phyloP scores from a whole-genome alignment of 2,113 vertebrate genomes.

The Melanocharis versteri region DNA sequence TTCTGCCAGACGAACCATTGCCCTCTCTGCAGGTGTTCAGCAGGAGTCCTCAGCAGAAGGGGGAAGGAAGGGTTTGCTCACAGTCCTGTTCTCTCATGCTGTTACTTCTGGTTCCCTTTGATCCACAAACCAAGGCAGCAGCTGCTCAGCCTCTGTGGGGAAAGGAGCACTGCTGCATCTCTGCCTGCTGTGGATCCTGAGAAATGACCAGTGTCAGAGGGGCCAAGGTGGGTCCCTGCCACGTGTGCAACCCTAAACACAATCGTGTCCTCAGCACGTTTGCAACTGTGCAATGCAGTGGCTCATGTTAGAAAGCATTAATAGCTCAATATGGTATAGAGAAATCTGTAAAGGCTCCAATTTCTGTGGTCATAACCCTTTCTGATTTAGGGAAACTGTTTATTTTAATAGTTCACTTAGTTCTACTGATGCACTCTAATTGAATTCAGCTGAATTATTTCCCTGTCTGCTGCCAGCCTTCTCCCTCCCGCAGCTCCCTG shows the following conservation, averaged over 20 bases:
- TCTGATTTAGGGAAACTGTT: neutral
- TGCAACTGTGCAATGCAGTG: neutral
- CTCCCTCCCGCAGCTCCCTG: neutral
- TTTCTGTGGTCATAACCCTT: neutral
- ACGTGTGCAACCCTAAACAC: accelerated
- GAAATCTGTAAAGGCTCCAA: neutral
- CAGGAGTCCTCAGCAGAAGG: neutral
- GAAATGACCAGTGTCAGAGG: neutral
- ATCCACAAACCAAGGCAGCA: neutral
- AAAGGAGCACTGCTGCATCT: neutral
- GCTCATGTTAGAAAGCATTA: neutral
- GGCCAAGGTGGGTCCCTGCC: neutral
- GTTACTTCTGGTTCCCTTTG: neutral
- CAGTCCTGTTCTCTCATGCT: neutral
- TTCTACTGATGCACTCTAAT: neutral
- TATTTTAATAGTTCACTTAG: neutral
- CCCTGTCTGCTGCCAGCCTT: neutral
- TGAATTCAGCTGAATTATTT: neutral
- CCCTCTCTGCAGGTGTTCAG: neutral
- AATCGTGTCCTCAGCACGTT: accelerated
- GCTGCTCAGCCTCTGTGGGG: neutral
- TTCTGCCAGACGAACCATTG: neutral
- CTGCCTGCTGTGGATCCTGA: neutral
- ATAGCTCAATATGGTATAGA: neutral
- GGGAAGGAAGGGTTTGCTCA: neutral